phyloP scores from a whole-genome alignment of 1,140 invertebrate genomes.

The Meteorus sp. region DNA sequence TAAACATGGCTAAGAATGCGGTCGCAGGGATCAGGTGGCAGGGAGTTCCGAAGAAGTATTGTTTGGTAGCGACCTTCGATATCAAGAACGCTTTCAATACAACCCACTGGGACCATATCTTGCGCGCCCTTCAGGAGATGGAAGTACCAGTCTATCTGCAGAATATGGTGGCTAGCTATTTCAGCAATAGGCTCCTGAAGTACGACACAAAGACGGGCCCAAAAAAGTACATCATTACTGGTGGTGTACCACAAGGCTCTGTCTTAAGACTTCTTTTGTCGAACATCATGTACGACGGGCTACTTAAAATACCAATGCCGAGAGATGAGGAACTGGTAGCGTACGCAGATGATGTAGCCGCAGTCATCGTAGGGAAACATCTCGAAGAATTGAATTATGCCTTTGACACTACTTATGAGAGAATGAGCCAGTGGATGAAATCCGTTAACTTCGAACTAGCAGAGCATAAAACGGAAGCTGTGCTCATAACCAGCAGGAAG shows the following conservation, averaged over 20 bases:
- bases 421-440: constrained; percentile 5
- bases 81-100: too few species aligned
- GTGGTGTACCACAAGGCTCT: constrained; percentile 13
- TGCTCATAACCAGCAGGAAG: constrained; percentile 23
- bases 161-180: too few species aligned
- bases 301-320: neutral
- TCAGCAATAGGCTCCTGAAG: neutral
- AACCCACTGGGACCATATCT: neutral
- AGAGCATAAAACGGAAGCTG: constrained; percentile 12
- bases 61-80: neutral
- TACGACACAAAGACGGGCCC: neutral
- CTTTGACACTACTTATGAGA: neutral
- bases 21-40: neutral
- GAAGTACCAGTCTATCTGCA: neutral
- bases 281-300: constrained; percentile 15
- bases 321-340: neutral
- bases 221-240: neutral
- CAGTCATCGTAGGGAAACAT: constrained; percentile 3
- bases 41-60: neutral
- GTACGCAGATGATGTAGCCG: constrained; percentile 12
- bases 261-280: neutral
- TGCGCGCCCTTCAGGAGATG: neutral
- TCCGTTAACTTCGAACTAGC: constrained; percentile 2
- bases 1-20: neutral
- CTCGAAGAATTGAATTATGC: neutral